Evolutionary conservation across 2,113 vertebrate genomes (phyloP), one percentile per base, ranked within the genome.

Genomic region (Acanthisitta chloris): DNA sequence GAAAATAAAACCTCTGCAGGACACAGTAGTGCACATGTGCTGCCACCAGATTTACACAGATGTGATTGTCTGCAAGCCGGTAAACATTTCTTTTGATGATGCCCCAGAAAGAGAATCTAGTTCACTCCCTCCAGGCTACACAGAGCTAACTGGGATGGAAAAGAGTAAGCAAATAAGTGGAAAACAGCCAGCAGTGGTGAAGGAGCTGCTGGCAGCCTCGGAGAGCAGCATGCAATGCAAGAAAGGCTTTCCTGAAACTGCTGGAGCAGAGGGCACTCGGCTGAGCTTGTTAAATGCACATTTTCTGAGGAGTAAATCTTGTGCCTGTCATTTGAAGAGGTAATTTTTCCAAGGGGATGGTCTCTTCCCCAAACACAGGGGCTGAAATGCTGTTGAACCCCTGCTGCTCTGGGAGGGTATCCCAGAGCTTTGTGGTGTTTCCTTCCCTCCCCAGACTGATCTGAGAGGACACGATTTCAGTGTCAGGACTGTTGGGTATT

Each of bases 81-180:
- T 61, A 82, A 94, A 88, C 92, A 82, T 12, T 70, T 6, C 90
- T 86, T 70, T 43, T 40, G 18, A 86, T 7, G 79, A 55, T 90
- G 95, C 40, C 90, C 92, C 92, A 96, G 93, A 96, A 96, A 96
- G 58, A 91, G 82, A 96, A 94, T 95, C 88, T 96, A 88, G 94
- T 92, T 94, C 94, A 88, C 40, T 93, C 58, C 90, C 94, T 43
- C 55, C 76, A 59, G 95, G 95, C 94, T 93, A 96, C 0, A 1
- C 64, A 51, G 79, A 86, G 85, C 85, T 94, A 80, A 96, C 81
- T 94, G 92, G 86, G 70, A 90, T 96, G 92, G 94, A 96, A 96
- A 93, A 48, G 67, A 92, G 85, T 29, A 34, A 94, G 90, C 93
- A 94, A 80, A 73, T 49, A 14, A 13, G 55, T 94, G 85, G 94